Percentiles rank a stretch among this genome's conserved stretches.
phyloP scores from a whole-genome alignment of 2,797 vertebrate genomes.

The Gambusia yucatana region DNA sequence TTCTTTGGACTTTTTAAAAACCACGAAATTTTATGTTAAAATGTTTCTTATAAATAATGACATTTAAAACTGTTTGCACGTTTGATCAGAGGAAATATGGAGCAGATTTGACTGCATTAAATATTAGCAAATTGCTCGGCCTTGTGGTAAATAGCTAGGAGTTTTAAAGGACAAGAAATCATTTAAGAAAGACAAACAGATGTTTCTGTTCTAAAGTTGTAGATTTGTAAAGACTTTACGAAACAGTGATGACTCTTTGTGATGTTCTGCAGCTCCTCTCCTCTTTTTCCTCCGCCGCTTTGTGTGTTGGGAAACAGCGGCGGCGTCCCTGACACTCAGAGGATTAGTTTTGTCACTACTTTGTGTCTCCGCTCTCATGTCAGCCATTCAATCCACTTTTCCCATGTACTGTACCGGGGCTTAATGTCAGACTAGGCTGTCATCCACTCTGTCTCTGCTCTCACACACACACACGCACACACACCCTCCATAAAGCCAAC shows the following conservation, averaged over 20 bases:
- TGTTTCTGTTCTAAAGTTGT: neutral
- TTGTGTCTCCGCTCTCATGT: slow-evolving; percentile 72
- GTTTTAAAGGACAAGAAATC: neutral
- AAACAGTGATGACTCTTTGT: neutral
- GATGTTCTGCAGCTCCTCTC: neutral
- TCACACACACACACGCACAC: slow-evolving; percentile 15
- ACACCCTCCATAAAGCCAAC: slow-evolving; percentile 18
- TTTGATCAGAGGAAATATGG: neutral
- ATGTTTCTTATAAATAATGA: neutral
- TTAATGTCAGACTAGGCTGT: slow-evolving; percentile 75
- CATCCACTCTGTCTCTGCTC: slow-evolving; percentile 66
- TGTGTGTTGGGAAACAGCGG: slow-evolving; percentile 40
- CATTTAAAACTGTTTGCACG: neutral
- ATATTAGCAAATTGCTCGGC: neutral
- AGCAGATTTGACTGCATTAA: neutral
- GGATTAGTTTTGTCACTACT: slow-evolving; percentile 78
- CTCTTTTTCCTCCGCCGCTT: slow-evolving; percentile 26
- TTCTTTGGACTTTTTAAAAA: neutral
- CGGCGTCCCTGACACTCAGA: slow-evolving; percentile 66
- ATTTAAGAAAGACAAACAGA: neutral
- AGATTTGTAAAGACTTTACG: neutral
- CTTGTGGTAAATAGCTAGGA: neutral
- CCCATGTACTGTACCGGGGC: slow-evolving; percentile 60
- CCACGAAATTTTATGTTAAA: neutral
- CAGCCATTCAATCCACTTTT: slow-evolving; percentile 75